Conservation (phyloP, 2,113 vertebrate genomes). For the Natator depressus region DNA sequence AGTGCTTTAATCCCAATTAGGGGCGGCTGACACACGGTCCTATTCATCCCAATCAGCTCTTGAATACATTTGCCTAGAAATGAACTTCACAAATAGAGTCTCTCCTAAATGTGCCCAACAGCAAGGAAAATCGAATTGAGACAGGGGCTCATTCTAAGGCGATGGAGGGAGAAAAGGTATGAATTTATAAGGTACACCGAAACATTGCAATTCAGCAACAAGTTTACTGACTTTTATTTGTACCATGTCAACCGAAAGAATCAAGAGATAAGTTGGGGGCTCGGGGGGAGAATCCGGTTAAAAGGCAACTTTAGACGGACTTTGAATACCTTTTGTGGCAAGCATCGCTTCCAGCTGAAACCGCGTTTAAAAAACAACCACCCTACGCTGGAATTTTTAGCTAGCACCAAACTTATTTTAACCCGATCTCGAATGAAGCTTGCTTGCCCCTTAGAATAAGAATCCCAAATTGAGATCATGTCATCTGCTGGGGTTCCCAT, state of each 20-base stretch:
- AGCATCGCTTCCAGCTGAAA: conserved; percentile 78
- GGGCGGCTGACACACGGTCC: conserved; percentile 99
- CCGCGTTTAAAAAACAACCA: not conserved
- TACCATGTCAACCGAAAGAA: conserved; percentile 93
- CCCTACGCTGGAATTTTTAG: conserved; percentile 61
- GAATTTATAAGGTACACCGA: conserved; percentile 99
- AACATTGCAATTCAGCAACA: conserved; percentile 96
- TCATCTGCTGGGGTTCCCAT: conserved; percentile 98
- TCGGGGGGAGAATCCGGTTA: conserved; percentile 78
- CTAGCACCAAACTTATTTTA: conserved; percentile 68
- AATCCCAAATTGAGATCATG: conserved; percentile 84
- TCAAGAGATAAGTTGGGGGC: conserved; percentile 83
- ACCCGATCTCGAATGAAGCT: conserved; percentile 65
- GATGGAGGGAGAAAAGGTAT: conserved; percentile 93
- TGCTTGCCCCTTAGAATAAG: conserved; percentile 70
- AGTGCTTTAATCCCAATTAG: conserved; percentile 99
- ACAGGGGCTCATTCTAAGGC: conserved; percentile 89
- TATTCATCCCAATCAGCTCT: conserved; percentile 90
- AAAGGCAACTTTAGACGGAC: conserved; percentile 86
- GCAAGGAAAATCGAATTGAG: conserved; percentile 99
- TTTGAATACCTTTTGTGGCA: conserved; percentile 87
- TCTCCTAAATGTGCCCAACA: conserved; percentile 94
- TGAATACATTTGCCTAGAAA: conserved; percentile 99
- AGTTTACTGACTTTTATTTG: conserved; percentile 94
- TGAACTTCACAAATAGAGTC: conserved; percentile 96